These are phyloP conservation scores for Falco concolor DNA, from an alignment of 2,797 vertebrate species.

Conservation along the genomic window DNA sequence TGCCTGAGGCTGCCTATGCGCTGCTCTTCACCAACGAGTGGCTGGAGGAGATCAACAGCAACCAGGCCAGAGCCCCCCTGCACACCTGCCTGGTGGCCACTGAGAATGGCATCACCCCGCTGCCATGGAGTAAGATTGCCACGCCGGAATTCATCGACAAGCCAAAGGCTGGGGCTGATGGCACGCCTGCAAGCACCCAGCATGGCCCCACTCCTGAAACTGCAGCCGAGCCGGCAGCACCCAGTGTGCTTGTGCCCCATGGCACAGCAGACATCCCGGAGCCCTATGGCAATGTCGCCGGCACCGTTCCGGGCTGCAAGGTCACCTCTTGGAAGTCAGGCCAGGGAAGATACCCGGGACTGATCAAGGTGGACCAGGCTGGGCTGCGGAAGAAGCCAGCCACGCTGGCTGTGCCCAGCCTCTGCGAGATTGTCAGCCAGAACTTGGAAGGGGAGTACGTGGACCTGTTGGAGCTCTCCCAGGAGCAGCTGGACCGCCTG, in stretches of 20 bases:
- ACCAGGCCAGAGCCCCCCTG: constrained; percentile 71
- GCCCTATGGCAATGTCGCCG: neutral
- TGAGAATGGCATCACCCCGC: constrained; percentile 76
- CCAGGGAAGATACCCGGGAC: constrained; percentile 62
- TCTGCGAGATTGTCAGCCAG: constrained; percentile 70
- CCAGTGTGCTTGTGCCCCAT: fast-evolving
- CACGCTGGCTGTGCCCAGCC: constrained; percentile 72
- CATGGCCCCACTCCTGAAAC: neutral
- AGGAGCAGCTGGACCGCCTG: constrained; percentile 30
- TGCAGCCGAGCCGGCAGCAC: neutral
- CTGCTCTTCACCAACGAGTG: constrained; percentile 82
- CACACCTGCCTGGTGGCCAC: constrained; percentile 81
- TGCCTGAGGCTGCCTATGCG: constrained; percentile 76
- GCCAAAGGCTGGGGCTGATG: constrained; percentile 55
- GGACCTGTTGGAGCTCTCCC: constrained; percentile 81
- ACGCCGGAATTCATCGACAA: constrained; percentile 79
- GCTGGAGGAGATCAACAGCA: constrained; percentile 78
- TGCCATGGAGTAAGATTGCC: constrained; percentile 83
- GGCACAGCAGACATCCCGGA: fast-evolving
- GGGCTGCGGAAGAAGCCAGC: constrained; percentile 54
- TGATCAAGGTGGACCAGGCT: constrained; percentile 75
- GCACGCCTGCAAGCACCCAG: neutral
- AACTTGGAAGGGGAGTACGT: constrained; percentile 85
- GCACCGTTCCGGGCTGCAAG: neutral
- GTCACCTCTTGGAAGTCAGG: neutral